Evolutionary conservation across 2,888 invertebrate genomes (phyloP).

Genomic region (Sminthurinus aureus): DNA sequence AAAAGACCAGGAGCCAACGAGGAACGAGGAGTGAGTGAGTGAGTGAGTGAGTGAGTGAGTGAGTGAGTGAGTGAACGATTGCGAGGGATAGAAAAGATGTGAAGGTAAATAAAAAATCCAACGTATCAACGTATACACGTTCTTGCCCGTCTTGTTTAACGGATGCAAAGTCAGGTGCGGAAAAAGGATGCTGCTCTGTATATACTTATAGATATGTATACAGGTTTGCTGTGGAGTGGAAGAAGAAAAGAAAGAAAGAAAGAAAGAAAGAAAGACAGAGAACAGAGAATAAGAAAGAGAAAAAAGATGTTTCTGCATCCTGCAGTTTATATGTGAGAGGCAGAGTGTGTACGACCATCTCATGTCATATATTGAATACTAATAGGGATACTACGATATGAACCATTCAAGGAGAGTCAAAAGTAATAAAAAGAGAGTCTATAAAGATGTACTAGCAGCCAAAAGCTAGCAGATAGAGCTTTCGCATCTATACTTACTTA

Average conservation of each 20-base stretch:
- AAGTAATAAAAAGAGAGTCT: neutral
- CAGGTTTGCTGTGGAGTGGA: neutral
- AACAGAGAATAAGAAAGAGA: slow-evolving; percentile 39
- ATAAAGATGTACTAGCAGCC: neutral
- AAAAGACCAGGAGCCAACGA: neutral
- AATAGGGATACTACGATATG: neutral
- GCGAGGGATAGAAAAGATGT: slow-evolving; percentile 10
- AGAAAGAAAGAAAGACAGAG: slow-evolving; percentile 20
- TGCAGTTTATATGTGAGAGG: slow-evolving; percentile 13
- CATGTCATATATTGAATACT: neutral
- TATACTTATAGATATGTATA: slow-evolving; percentile 3
- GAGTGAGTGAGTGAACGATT: slow-evolving; percentile 21
- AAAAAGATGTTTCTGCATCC: slow-evolving; percentile 50
- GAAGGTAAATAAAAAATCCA: slow-evolving; percentile 10
- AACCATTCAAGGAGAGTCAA: neutral
- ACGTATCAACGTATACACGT: neutral
- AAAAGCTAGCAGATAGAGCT: neutral
- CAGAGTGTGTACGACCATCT: neutral
- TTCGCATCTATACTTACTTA: neutral
- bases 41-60: slow-evolving; percentile 20
- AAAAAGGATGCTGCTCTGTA: slow-evolving; percentile 46
- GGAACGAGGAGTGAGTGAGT: neutral
- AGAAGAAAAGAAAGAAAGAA: no score
- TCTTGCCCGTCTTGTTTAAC: slow-evolving; percentile 41
- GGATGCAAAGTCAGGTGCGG: slow-evolving; percentile 54